A percentile compares a stretch with the other conserved stretches of the same genome.
phyloP scores from a whole-genome alignment of 1,140 invertebrate species.

The Drosophila carrolli region DNA sequence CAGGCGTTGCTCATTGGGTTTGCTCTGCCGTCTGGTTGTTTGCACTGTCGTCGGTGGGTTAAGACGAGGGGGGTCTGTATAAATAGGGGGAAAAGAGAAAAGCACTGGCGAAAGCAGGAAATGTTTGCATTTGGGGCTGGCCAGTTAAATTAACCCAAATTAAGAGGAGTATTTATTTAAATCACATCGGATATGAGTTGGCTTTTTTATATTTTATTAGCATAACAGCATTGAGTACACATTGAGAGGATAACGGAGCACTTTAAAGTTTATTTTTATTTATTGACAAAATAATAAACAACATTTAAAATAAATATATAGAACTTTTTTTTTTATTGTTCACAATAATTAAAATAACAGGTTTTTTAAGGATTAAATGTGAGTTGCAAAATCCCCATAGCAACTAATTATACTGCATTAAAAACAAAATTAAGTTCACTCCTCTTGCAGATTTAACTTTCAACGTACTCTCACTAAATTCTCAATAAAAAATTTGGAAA shows the following conservation, averaged over 20 bases:
- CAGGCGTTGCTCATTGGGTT: slow-evolving; percentile 71
- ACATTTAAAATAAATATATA: no score
- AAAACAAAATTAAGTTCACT: no score
- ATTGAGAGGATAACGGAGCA: no score
- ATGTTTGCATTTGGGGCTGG: slow-evolving; percentile 29
- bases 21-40: slow-evolving; percentile 50
- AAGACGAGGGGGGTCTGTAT: not conserved
- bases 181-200: slow-evolving; percentile 1
- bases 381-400: no score
- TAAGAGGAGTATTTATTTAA: slow-evolving; percentile 1
- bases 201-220: not conserved
- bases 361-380: no score
- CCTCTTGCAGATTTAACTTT: no score
- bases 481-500: no score
- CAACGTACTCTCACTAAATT: no score
- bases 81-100: not conserved
- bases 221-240: not conserved
- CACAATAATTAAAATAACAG: no score
- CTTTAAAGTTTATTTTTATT: no score
- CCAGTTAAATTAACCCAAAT: slow-evolving; percentile 31
- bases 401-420: no score
- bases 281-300: not conserved
- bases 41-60: slow-evolving; percentile 57
- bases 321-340: no score
- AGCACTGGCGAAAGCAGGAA: slow-evolving; percentile 39